phyloP scores from a whole-genome alignment of 1,140 invertebrate species.

The Ips typographus region DNA sequence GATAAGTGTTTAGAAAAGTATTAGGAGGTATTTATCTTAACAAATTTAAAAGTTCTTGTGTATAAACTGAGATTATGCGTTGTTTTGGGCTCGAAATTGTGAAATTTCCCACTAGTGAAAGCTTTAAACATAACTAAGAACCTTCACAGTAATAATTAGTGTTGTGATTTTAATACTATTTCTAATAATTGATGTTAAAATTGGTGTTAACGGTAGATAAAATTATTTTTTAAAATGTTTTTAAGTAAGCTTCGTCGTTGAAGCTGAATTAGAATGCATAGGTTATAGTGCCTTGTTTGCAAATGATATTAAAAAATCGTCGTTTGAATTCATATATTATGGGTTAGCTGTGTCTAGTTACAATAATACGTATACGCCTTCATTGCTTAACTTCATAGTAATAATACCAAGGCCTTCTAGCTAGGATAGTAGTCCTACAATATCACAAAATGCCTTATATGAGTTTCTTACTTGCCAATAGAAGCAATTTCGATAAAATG shows the following conservation, averaged over 20 bases:
- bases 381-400: not conserved
- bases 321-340: not conserved
- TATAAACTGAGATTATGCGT: slow-evolving; percentile 20
- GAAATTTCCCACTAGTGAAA: not conserved
- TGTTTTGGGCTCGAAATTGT: slow-evolving; percentile 15
- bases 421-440: not conserved
- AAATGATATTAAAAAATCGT: slow-evolving; percentile 3
- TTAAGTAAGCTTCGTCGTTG: not conserved
- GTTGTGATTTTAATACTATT: slow-evolving; percentile 15
- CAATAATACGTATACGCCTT: not conserved
- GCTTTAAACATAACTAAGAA: slow-evolving; percentile 1
- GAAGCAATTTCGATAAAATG: not conserved
- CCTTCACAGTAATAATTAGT: slow-evolving; percentile 11
- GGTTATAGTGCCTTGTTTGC: slow-evolving; percentile 18
- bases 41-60: slow-evolving; percentile 30
- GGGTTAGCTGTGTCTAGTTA: not conserved
- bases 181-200: slow-evolving; percentile 10
- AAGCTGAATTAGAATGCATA: not conserved
- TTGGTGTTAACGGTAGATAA: no score
- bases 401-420: not conserved
- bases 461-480: not conserved
- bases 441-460: not conserved
- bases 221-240: slow-evolving; percentile 15
- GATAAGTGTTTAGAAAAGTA: slow-evolving; percentile 30
- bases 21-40: slow-evolving; percentile 27